These are phyloP conservation scores for Argyresthia albistria DNA, from an alignment of 2,888 invertebrate species.

Conservation along the genomic window DNA sequence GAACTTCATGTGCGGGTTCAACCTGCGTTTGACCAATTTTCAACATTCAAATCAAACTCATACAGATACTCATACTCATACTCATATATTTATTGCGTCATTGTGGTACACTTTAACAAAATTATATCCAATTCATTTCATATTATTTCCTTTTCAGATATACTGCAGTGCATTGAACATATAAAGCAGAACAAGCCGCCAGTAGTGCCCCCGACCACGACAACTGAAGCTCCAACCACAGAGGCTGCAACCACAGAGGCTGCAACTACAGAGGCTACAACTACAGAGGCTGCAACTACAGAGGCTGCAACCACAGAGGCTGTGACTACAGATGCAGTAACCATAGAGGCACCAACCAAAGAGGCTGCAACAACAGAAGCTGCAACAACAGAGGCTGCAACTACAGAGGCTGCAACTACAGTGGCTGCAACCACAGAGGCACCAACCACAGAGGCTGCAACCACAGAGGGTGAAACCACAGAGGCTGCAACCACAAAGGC, in stretches of 20 bases:
- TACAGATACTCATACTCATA: too few species aligned
- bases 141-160: conserved; percentile 6
- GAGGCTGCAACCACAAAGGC: conserved; percentile 2
- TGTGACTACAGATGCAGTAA: neutral
- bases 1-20: too few species aligned
- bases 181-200: conserved; percentile 11
- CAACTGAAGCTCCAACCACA: neutral
- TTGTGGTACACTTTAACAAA: too few species aligned
- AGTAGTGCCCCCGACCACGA: neutral
- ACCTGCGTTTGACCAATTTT: too few species aligned
- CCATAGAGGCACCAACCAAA: neutral
- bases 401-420: conserved; percentile 6
- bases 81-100: too few species aligned
- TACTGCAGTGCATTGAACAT: conserved; percentile 10
- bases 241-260: neutral
- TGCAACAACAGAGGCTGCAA: conserved; percentile 1
- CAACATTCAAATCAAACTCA: too few species aligned
- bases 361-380: neutral
- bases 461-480: neutral
- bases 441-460: neutral
- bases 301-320: conserved; percentile 5
- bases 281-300: conserved; percentile 2
- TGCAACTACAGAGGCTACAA: neutral
- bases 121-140: too few species aligned
- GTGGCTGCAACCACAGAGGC: neutral